Conservation (phyloP, 2,113 vertebrate species). For the Chiloscyllium plagiosum region DNA sequence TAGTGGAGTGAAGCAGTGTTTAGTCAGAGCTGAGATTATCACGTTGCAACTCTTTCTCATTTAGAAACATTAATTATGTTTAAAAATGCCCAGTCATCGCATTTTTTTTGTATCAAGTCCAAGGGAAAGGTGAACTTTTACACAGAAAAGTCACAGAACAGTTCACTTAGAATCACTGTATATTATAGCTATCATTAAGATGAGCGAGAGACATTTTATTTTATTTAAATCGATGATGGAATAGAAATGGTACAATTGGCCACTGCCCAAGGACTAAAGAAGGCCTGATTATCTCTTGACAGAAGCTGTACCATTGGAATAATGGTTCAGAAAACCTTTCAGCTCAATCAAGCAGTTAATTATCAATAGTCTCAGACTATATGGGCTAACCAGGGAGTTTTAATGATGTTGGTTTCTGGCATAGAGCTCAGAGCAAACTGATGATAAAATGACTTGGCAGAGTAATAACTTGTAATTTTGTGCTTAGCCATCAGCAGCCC, state of each 20-base stretch:
- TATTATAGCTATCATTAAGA: neutral
- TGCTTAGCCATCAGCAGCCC: neutral
- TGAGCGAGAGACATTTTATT: neutral
- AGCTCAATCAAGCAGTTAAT: neutral
- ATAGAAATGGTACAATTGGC: neutral
- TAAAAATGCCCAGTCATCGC: neutral
- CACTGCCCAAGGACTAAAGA: neutral
- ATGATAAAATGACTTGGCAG: neutral
- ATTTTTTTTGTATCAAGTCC: neutral
- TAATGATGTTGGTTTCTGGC: neutral
- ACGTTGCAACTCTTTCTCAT: neutral
- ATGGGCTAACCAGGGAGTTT: constrained; percentile 11
- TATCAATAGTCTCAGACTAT: neutral
- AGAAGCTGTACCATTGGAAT: neutral
- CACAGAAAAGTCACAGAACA: neutral
- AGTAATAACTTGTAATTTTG: neutral
- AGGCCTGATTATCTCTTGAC: neutral
- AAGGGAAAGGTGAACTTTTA: neutral
- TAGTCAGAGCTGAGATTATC: neutral
- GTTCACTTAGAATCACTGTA: neutral
- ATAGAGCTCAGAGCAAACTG: neutral
- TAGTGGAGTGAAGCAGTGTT: neutral
- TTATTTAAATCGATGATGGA: neutral
- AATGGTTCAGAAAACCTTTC: neutral
- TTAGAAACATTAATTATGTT: neutral